Base-by-base conservation (phyloP, 2,888 invertebrate genomes). In the Lepidochitona cinerea region DNA sequence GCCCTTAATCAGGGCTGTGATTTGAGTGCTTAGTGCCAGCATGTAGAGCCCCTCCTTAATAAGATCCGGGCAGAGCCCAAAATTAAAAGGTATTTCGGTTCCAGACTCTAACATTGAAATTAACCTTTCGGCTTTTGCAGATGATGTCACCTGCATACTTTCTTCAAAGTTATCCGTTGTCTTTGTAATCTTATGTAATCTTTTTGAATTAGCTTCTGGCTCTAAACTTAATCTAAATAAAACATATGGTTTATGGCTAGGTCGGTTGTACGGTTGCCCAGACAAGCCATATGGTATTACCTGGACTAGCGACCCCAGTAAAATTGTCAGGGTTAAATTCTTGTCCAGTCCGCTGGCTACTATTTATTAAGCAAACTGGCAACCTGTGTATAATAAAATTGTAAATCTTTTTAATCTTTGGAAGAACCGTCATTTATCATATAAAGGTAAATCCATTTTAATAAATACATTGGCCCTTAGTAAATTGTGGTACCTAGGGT, bases 191-290 rank as follows among this genome's bases (percentile, higher is more conserved):
- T 54, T 68, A 37, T 72, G 72, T 26, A 41, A 66, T 26, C 37
- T 72, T 26, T 72, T 67, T 72, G 72, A 37, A 29, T 54, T 53
- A 32, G 65, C 72, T 23, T 76, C 76, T 2, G 78, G 75, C 23
- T 72, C 79, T 1, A 79, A 75, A 74, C 29, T 75, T 0, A 76
- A 78, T 70, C 68, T 74, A 54, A 49, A 29, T 77, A n/a, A 79
- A 72, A 73, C 76, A 23, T 72, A 72, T 49, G 77, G 75, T 7
- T 37, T 79, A 37, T 79, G 66, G 70, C 35, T 75, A 49, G 77
- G 79, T 0, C 75, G 76, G 71, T 79, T 74, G 79, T 72, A 76
- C 65, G 70, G 37, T 67, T 37, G 79, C 12, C 71, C 73, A 66
- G n/a, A n/a, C n/a, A n/a, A n/a, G n/a, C n/a, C n/a, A n/a, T n/a